A percentile compares a stretch with the other conserved stretches of the same genome.
These are phyloP conservation scores for Crypturellus tataupa DNA, from an alignment of 2,797 vertebrate genomes.

Conservation along the genomic window DNA sequence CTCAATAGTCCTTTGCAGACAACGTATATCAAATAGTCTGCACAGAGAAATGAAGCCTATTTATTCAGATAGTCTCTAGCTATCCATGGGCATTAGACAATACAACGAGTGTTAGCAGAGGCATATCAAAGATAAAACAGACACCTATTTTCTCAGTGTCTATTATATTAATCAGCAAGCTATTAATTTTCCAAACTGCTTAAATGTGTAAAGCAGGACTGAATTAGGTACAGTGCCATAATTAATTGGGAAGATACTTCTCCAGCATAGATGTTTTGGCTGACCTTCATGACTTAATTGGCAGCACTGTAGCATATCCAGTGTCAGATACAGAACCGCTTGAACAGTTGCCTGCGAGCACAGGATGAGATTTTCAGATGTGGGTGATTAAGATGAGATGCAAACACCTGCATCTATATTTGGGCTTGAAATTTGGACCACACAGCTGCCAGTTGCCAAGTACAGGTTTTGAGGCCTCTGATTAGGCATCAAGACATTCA, in stretches of 20 bases:
- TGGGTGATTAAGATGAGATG: neutral
- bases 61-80: constrained; percentile 1
- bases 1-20: neutral
- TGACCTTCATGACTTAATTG: constrained; percentile 60
- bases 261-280: constrained; percentile 37
- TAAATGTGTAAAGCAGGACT: constrained; percentile 21
- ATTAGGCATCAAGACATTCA: neutral
- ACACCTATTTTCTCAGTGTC: neutral
- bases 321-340: neutral
- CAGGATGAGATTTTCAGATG: neutral
- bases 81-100: neutral
- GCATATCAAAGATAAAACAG: constrained; percentile 1
- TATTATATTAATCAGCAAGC: constrained; percentile 22
- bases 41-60: neutral
- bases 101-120: neutral
- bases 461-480: neutral
- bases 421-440: neutral
- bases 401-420: neutral
- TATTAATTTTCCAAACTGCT: constrained; percentile 22
- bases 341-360: neutral
- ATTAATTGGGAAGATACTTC: constrained; percentile 45
- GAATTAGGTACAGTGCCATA: constrained; percentile 14
- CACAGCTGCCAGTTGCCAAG: neutral
- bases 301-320: constrained; percentile 24
- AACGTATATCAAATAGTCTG: neutral